A percentile compares a stretch with the other conserved stretches of the same genome.
Conservation (phyloP, 1,140 invertebrate species). For the Tetranychus cinnabarinus region DNA sequence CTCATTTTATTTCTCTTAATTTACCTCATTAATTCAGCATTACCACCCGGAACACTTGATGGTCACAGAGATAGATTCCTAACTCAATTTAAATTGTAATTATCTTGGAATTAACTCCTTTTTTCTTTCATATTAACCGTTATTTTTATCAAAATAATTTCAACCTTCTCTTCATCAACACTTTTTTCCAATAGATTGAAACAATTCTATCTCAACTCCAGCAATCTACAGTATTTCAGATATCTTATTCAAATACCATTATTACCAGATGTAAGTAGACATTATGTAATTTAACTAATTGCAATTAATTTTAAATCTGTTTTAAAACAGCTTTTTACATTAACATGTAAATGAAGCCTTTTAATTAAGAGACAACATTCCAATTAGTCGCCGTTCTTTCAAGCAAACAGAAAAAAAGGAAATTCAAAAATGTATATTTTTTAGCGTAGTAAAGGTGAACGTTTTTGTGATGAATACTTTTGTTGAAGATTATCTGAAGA, state of each 20-base stretch:
- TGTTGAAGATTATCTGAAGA: background rate
- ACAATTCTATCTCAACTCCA: constrained; percentile 75
- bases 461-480: no score
- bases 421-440: no score
- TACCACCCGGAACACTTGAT: constrained; percentile 64
- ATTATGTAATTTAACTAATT: background rate
- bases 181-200: constrained; percentile 34
- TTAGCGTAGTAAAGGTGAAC: no score
- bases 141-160: background rate
- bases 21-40: constrained; percentile 23
- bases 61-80: constrained; percentile 78
- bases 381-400: no score
- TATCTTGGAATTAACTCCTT: background rate
- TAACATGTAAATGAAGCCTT: no score
- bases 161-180: background rate
- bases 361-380: no score
- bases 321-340: no score
- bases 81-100: constrained; percentile 55
- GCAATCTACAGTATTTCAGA: constrained; percentile 89
- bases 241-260: constrained; percentile 77
- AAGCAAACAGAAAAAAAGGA: no score
- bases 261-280: constrained; percentile 47
- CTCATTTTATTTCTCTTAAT: constrained; percentile 1
- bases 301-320: no score
- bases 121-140: no score